Conservation (phyloP, 2,113 vertebrate species). For the Azemiops feae region DNA sequence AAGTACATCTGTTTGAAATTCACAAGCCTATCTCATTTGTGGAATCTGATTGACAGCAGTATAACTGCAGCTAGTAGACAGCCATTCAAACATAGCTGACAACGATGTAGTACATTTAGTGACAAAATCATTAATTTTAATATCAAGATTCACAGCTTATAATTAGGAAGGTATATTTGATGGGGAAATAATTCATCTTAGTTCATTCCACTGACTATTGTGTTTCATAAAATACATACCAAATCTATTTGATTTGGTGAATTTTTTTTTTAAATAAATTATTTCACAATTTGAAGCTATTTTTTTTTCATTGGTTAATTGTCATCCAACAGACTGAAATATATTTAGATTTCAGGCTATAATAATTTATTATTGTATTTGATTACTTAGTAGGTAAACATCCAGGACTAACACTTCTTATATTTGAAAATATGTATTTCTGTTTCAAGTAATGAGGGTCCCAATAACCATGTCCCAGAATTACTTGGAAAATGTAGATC, state of each 20-base stretch:
- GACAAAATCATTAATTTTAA: background rate
- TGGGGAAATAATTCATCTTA: background rate
- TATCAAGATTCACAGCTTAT: slow-evolving; percentile 1
- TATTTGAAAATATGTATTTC: background rate
- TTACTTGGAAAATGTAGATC: background rate
- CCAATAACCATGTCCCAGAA: background rate
- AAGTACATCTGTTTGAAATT: slow-evolving; percentile 4
- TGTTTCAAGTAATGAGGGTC: background rate
- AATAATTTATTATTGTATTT: background rate
- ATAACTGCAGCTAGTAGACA: background rate
- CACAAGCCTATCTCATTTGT: background rate
- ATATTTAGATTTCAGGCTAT: background rate
- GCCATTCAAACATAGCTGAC: background rate
- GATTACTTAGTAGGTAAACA: background rate
- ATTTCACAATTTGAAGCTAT: background rate
- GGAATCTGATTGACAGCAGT: background rate
- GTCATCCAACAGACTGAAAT: background rate
- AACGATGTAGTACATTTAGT: background rate
- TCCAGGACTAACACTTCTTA: background rate
- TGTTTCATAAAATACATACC: background rate
- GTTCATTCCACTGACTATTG: background rate
- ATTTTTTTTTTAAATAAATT: background rate
- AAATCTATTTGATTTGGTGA: background rate
- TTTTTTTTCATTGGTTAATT: background rate
- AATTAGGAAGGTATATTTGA: background rate